Evolutionary conservation across 2,113 vertebrate genomes (phyloP).

Genomic region (Catharus bicknelli): DNA sequence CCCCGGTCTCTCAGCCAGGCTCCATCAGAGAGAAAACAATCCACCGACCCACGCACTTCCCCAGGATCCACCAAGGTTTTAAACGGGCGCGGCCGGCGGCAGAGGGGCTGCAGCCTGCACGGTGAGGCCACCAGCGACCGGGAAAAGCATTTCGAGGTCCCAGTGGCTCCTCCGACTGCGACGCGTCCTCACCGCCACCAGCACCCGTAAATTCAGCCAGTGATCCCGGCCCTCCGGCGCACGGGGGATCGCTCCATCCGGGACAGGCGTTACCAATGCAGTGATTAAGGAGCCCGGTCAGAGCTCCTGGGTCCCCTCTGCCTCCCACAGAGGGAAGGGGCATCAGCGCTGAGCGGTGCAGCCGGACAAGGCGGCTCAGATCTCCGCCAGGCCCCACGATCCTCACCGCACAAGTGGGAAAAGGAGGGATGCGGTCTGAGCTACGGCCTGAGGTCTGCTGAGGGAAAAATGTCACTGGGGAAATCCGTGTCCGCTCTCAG

Average conservation of each 20-base stretch:
- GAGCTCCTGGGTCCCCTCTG: not conserved
- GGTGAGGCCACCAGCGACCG: too few relatives aligned
- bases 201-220: not conserved
- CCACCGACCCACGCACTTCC: not conserved
- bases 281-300: fast-evolving
- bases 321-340: not conserved
- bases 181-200: not conserved
- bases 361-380: fast-evolving
- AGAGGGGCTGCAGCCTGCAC: not conserved
- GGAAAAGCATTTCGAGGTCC: not conserved
- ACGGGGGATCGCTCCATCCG: not conserved
- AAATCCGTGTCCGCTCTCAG: not conserved
- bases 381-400: fast-evolving
- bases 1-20: not conserved
- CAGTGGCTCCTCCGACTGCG: not conserved
- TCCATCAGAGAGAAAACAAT: not conserved
- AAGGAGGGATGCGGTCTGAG: not conserved
- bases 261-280: not conserved
- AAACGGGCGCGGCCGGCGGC: not conserved
- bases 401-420: not conserved
- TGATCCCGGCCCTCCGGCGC: not conserved
- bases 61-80: not conserved
- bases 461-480: not conserved
- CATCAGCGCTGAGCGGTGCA: not conserved
- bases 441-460: not conserved